These are phyloP conservation scores for Esperia sulphurella DNA, from an alignment of 2,888 invertebrate genomes.

Conservation along the genomic window DNA sequence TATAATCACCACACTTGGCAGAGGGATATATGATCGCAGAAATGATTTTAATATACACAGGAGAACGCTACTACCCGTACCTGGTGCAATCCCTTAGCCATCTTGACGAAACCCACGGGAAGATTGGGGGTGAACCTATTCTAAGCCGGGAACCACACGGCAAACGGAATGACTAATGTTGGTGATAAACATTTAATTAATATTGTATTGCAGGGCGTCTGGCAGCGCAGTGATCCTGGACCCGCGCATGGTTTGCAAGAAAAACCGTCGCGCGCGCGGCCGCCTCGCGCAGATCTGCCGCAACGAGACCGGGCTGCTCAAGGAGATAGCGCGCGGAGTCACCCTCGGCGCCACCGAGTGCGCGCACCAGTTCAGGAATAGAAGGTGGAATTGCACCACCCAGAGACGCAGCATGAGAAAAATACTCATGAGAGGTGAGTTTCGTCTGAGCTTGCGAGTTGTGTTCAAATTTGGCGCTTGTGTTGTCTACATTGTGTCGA, in stretches of 20 bases:
- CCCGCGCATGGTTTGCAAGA: slow-evolving; percentile 93
- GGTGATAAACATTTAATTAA: too few relatives aligned
- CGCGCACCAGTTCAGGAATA: slow-evolving; percentile 90
- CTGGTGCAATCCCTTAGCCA: too few relatives aligned
- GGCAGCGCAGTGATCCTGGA: slow-evolving; percentile 93
- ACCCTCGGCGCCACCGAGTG: slow-evolving; percentile 91
- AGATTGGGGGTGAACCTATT: too few relatives aligned
- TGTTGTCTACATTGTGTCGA: not conserved
- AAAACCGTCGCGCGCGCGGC: slow-evolving; percentile 86
- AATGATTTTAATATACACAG: too few relatives aligned
- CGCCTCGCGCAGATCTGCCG: slow-evolving; percentile 91
- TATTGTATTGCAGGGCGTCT: slow-evolving; percentile 81
- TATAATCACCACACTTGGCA: too few relatives aligned
- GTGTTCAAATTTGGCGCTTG: not conserved
- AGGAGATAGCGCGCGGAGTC: slow-evolving; percentile 91
- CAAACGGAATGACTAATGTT: too few relatives aligned
- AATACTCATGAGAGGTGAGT: slow-evolving; percentile 88
- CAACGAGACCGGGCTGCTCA: slow-evolving; percentile 87
- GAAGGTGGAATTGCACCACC: slow-evolving; percentile 94
- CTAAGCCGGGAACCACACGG: too few relatives aligned
- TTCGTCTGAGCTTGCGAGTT: not conserved
- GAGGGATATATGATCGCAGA: too few relatives aligned
- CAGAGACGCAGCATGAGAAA: slow-evolving; percentile 89
- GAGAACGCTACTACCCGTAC: too few relatives aligned
- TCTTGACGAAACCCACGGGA: too few relatives aligned